Conservation (phyloP, 2,113 vertebrate species). For the Pachyramphus minor region DNA sequence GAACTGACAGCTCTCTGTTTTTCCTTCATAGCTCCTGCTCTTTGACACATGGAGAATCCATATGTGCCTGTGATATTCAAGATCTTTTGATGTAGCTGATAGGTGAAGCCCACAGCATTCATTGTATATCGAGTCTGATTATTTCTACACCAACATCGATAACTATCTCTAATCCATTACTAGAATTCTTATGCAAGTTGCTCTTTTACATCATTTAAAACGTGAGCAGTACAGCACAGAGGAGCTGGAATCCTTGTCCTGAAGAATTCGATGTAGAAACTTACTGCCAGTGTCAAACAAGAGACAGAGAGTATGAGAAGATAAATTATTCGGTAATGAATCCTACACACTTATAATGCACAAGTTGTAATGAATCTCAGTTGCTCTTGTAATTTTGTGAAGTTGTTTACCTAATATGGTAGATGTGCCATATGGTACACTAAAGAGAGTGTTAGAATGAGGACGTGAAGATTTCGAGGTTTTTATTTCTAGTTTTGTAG, state of each 20-base stretch:
- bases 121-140: neutral
- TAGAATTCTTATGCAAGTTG: neutral
- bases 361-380: slow-evolving; percentile 41
- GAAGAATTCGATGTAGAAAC: neutral
- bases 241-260: neutral
- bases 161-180: neutral
- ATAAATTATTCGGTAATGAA: slow-evolving; percentile 45
- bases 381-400: slow-evolving; percentile 45
- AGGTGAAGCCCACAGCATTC: neutral
- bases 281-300: neutral
- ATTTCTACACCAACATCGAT: neutral
- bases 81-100: neutral
- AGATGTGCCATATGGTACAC: slow-evolving; percentile 40
- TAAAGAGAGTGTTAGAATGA: slow-evolving; percentile 8
- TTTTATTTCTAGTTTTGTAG: slow-evolving; percentile 37
- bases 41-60: neutral
- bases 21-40: neutral
- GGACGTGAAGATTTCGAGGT: slow-evolving; percentile 17
- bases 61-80: neutral
- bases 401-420: slow-evolving; percentile 51
- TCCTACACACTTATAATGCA: slow-evolving; percentile 31
- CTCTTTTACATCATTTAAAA: neutral
- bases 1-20: neutral
- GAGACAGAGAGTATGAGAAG: neutral
- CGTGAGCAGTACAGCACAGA: neutral